phyloP scores from a whole-genome alignment of 2,797 vertebrate genomes.

The Balearica regulorum region DNA sequence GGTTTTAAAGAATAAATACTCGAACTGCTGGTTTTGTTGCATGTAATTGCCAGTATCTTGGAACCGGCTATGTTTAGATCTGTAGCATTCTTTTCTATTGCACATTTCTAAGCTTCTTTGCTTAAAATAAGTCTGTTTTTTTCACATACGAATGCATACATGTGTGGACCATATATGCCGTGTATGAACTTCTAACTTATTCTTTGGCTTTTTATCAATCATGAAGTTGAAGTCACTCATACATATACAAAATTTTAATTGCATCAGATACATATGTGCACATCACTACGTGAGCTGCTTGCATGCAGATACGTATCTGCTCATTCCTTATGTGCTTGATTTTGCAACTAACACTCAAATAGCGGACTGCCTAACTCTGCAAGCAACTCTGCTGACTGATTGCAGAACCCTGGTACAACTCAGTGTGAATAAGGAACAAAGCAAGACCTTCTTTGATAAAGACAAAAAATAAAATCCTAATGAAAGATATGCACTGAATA shows the following conservation, averaged over 20 bases:
- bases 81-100: not conserved
- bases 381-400: not conserved
- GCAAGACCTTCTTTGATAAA: not conserved
- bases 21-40: not conserved
- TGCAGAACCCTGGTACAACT: not conserved
- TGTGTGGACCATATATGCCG: not conserved
- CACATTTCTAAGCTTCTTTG: not conserved
- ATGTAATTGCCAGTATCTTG: not conserved
- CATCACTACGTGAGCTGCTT: rapidly evolving
- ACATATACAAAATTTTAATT: not conserved
- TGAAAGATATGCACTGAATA: not conserved
- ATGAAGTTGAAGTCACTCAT: not conserved
- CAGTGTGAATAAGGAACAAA: not conserved
- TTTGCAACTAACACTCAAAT: not conserved
- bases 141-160: not conserved
- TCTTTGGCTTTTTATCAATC: not conserved
- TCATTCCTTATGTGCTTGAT: not conserved
- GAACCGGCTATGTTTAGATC: not conserved
- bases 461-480: not conserved
- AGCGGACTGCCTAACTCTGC: not conserved
- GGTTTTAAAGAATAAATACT: not conserved
- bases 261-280: not conserved
- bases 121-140: not conserved
- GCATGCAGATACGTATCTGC: not conserved
- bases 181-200: not conserved